phyloP scores from a whole-genome alignment of 2,888 invertebrate species.

The Apamea crenata region DNA sequence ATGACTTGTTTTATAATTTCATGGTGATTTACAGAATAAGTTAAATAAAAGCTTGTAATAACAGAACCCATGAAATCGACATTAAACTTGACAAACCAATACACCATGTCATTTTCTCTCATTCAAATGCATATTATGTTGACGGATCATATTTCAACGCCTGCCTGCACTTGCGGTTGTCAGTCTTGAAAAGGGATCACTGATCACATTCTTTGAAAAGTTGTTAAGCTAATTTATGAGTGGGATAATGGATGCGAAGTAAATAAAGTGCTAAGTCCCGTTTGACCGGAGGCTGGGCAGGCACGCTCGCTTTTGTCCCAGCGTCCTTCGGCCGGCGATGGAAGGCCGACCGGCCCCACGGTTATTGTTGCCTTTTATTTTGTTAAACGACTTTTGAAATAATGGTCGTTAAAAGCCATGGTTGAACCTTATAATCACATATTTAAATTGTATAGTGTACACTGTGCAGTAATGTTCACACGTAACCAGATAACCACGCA shows the following conservation, averaged over 20 bases:
- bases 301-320: constrained; percentile 81
- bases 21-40: background rate
- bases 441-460: constrained; percentile 17
- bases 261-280: constrained; percentile 78
- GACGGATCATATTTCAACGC: constrained; percentile 40
- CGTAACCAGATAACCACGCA: background rate
- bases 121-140: constrained; percentile 29
- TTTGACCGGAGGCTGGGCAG: constrained; percentile 76
- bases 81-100: background rate
- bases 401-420: constrained; percentile 57
- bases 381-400: constrained; percentile 68
- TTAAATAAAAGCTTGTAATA: background rate
- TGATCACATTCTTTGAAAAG: constrained; percentile 77
- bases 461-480: constrained; percentile 3
- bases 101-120: constrained; percentile 16
- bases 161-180: constrained; percentile 63
- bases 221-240: constrained; percentile 81
- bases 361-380: constrained; percentile 69
- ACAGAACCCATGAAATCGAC: background rate
- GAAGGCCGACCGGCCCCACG: constrained; percentile 79
- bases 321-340: constrained; percentile 79
- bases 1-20: too few species aligned
- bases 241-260: constrained; percentile 72
- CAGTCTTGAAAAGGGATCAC: constrained; percentile 75
- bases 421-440: constrained; percentile 14